phyloP scores from a whole-genome alignment of 2,113 vertebrate genomes.

The Cyanoderma ruficeps region DNA sequence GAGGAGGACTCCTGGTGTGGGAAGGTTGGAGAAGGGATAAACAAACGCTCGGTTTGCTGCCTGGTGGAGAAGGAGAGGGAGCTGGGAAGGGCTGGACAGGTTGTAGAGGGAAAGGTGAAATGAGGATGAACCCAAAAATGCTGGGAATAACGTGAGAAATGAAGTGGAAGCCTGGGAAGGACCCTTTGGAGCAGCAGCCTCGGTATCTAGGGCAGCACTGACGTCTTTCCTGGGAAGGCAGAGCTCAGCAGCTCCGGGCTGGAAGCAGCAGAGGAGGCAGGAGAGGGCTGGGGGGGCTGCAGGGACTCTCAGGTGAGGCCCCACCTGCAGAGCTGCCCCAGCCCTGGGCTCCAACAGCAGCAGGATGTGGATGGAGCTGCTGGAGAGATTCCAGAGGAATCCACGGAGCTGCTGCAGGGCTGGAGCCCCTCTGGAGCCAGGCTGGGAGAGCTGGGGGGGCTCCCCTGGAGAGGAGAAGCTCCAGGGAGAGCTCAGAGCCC shows the following conservation, averaged over 20 bases:
- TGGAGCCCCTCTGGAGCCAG: neutral
- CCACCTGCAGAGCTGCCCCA: neutral
- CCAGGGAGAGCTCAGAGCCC: neutral
- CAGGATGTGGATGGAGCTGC: neutral
- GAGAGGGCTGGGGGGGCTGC: neutral
- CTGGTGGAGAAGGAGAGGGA: neutral
- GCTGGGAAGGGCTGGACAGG: neutral
- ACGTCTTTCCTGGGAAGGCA: neutral
- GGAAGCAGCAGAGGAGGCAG: neutral
- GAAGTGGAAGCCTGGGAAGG: neutral
- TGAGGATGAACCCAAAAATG: neutral
- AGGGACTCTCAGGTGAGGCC: neutral
- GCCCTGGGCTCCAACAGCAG: neutral
- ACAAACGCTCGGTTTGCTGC: neutral
- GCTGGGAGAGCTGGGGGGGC: neutral
- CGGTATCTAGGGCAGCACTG: constrained; percentile 26
- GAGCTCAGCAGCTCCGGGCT: neutral
- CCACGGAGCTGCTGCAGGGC: neutral
- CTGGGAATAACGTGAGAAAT: neutral
- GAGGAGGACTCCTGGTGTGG: neutral
- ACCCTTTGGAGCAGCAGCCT: neutral
- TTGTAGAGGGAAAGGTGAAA: neutral
- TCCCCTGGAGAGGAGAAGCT: neutral
- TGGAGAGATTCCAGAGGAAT: rapidly evolving
- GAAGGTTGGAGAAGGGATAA: neutral